Percentiles rank a stretch among this genome's conserved stretches.
These are phyloP conservation scores for Acromyrmex charruanus DNA, from an alignment of 1,140 invertebrate species.

Conservation along the genomic window DNA sequence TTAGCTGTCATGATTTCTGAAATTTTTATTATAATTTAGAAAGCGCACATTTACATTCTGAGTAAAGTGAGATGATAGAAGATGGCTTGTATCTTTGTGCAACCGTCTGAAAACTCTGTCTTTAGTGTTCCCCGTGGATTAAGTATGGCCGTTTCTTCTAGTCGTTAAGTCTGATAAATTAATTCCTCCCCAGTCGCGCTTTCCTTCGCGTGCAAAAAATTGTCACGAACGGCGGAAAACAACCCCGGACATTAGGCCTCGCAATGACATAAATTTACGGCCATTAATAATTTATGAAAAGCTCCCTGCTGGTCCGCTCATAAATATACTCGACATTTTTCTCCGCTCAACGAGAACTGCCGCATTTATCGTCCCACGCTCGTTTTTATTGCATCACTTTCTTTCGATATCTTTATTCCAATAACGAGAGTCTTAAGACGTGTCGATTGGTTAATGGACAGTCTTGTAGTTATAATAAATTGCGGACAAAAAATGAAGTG, in stretches of 20 bases:
- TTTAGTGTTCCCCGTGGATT: conserved; percentile 24
- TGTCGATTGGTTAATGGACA: conserved; percentile 3
- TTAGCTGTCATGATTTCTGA: neutral
- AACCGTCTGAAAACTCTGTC: neutral
- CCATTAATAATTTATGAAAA: conserved; percentile 59
- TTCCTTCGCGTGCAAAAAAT: conserved; percentile 30
- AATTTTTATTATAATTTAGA: neutral
- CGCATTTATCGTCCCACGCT: conserved; percentile 29
- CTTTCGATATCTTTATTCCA: conserved; percentile 32
- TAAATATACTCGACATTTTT: conserved; percentile 60
- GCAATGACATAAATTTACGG: conserved; percentile 56
- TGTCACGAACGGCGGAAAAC: conserved; percentile 39
- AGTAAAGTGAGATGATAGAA: neutral
- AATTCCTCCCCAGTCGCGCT: conserved; percentile 36
- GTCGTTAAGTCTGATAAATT: conserved; percentile 61
- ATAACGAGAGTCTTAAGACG: conserved; percentile 30
- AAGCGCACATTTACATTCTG: neutral
- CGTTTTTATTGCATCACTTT: conserved; percentile 30
- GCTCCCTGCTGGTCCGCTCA: conserved; percentile 22
- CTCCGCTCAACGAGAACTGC: conserved; percentile 35
- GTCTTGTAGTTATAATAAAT: conserved; percentile 13
- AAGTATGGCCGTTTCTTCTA: conserved; percentile 41
- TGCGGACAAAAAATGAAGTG: neutral
- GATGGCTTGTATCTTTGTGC: neutral
- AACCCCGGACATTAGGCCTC: conserved; percentile 52